A percentile compares a stretch with the other conserved stretches of the same genome.
These are phyloP conservation scores for Homalodisca vitripennis DNA, from an alignment of 1,140 invertebrate species.

Conservation along the genomic window DNA sequence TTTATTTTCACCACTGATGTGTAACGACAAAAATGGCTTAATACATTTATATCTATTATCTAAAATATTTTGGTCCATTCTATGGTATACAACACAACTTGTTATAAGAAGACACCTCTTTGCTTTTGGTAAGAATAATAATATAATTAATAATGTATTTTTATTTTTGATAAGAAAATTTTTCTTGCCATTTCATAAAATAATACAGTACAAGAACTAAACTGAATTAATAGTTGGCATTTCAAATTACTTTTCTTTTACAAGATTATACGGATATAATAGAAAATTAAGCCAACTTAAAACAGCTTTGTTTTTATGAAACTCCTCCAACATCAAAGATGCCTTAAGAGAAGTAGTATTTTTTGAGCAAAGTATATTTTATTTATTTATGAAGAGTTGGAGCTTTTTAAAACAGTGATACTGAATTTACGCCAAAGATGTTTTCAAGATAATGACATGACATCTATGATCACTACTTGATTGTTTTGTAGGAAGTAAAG, in stretches of 20 bases:
- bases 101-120: too few relatives aligned
- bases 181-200: too few relatives aligned
- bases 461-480: slow-evolving; percentile 1
- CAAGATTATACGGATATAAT: neutral
- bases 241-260: neutral
- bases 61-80: too few relatives aligned
- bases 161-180: too few relatives aligned
- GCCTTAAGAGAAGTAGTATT: slow-evolving; percentile 17
- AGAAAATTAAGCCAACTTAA: neutral
- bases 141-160: too few relatives aligned
- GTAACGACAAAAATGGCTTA: too few relatives aligned
- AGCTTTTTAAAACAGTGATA: slow-evolving; percentile 7
- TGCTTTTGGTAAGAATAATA: too few relatives aligned
- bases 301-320: neutral
- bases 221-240: too few relatives aligned
- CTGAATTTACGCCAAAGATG: slow-evolving; percentile 5
- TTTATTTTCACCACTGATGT: too few relatives aligned
- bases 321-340: slow-evolving; percentile 13
- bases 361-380: slow-evolving; percentile 7
- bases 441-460: slow-evolving; percentile 8
- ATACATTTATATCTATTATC: too few relatives aligned
- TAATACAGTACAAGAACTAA: too few relatives aligned
- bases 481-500: slow-evolving; percentile 21
- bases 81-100: too few relatives aligned
- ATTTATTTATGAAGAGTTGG: neutral